Evolutionary conservation across 1,140 invertebrate genomes (phyloP), one percentile per base, ranked within the genome.

Genomic region (Venustaconcha ellipsiformis): DNA sequence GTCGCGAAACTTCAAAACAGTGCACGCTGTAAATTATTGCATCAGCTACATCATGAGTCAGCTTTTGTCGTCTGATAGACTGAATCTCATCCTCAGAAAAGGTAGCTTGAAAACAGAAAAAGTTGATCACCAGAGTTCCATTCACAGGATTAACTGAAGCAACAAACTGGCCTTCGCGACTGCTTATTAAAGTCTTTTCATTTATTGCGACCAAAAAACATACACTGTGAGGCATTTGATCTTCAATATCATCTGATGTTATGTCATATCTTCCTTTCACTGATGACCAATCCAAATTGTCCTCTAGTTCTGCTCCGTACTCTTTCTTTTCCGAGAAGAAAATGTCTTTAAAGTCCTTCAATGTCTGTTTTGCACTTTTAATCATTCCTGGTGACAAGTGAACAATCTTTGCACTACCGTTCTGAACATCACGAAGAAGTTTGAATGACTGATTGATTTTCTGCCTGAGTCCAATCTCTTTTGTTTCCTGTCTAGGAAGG

Each of bases 101-200:
- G 26, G 58, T 72, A 20, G 75, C 70, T 55, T 67, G 48, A n/a
- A 72, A 77, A 26, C 72, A 70, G 57, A 77, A 77, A 17, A 77
- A 37, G 56, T 63, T 72, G 67, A 71, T 20, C 8, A 70, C 67
- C 56, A 77, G 18, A 37, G 63, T 20, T 30, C 20, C 57, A 11
- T 60, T 70, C 8, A 77, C 48, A n/a, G 75, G 75, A 57, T 77
- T 77, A 11, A 77, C 69, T 18, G 68, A 63, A 17, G 55, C 69
- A 18, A 77, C 66, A 77, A 77, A 77, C 58, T 77, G 75, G 6
- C 75, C 75, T 48, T 77, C 75, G 70, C 75, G 72, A 26, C 57
- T 72, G 1, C 64, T 66, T 2, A 57, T 67, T 6, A 77, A 62
- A 17, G 55, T 60, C 15, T 72, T 55, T 23, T 57, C 57, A 3